Evolutionary conservation across 2,797 vertebrate species (phyloP).

Genomic region (Zalophus californianus): DNA sequence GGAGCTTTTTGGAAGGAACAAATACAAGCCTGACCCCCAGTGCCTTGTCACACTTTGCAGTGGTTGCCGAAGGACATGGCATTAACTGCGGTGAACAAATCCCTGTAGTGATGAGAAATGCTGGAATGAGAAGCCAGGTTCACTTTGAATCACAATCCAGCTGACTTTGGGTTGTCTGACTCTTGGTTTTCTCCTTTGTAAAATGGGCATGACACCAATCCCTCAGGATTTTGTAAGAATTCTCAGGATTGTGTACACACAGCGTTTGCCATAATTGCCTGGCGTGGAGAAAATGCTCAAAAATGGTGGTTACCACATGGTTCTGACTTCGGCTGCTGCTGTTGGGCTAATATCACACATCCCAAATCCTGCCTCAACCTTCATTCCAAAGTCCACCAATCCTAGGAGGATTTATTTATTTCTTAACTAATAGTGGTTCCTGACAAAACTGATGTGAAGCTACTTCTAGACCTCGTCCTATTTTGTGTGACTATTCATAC

Average conservation of each 20-base stretch:
- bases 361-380: not conserved
- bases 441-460: not conserved
- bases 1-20: not conserved
- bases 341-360: not conserved
- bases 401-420: not conserved
- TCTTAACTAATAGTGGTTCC: not conserved
- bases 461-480: not conserved
- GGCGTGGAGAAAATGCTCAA: not conserved
- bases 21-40: not conserved
- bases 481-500: not conserved
- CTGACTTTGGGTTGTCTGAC: not conserved
- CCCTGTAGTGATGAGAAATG: not conserved
- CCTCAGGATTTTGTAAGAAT: not conserved
- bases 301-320: accelerated
- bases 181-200: constrained; percentile 12
- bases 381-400: not conserved
- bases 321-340: not conserved
- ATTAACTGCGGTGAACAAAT: not conserved
- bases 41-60: not conserved
- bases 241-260: not conserved
- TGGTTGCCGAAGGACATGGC: accelerated
- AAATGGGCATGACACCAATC: not conserved
- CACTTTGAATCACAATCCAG: not conserved
- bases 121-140: not conserved
- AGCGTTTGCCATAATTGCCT: not conserved